Evolutionary conservation across 2,113 vertebrate species (phyloP).

Genomic region (Bos javanicus): DNA sequence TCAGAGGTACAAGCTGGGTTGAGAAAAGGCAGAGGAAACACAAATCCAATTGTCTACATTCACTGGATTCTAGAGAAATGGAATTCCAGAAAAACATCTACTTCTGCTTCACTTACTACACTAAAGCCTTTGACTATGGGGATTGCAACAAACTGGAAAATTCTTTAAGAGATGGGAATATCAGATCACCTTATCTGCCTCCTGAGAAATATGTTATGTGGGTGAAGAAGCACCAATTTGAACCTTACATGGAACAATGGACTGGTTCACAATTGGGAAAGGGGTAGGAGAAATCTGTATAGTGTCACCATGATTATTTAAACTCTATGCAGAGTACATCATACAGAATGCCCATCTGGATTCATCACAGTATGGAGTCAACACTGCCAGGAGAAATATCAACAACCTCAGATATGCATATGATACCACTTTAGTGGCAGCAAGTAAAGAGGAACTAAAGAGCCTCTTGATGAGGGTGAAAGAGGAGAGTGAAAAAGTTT

Average conservation of each 20-base stretch:
- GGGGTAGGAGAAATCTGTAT: not conserved
- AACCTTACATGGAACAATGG: not conserved
- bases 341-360: not conserved
- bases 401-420: not conserved
- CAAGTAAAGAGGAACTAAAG: not conserved
- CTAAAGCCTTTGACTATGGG: not conserved
- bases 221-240: not conserved
- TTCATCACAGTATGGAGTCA: not conserved
- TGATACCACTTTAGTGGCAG: not conserved
- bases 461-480: not conserved
- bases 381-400: not conserved
- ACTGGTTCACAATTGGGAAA: not conserved
- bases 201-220: not conserved
- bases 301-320: not conserved
- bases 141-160: not conserved
- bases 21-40: not conserved
- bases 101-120: not conserved
- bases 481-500: not conserved
- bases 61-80: not conserved
- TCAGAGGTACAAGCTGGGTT: not conserved
- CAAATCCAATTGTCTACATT: not conserved
- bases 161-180: not conserved
- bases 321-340: not conserved
- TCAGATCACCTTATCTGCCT: not conserved
- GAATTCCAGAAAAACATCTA: not conserved